A percentile compares a stretch with the other conserved stretches of the same genome.
phyloP scores from a whole-genome alignment of 1,140 invertebrate species.

The Bombyx mori region DNA sequence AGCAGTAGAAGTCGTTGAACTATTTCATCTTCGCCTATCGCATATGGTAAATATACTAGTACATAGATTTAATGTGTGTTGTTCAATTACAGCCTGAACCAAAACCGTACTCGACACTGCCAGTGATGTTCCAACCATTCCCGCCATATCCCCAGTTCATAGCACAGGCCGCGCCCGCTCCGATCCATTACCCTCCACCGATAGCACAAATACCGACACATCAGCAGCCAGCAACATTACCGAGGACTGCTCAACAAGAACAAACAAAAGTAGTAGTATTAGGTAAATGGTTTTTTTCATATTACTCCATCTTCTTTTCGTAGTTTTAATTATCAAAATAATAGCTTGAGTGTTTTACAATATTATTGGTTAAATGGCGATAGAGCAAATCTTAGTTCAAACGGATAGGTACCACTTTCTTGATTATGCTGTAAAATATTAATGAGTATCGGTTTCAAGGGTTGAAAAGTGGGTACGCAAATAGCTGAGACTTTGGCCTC shows the following conservation, averaged over 20 bases:
- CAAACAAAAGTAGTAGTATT: conserved; percentile 55
- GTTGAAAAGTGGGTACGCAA: too few relatives aligned
- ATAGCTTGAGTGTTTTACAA: neutral
- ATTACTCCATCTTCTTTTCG: neutral
- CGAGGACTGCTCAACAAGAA: conserved; percentile 36
- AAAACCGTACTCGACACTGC: conserved; percentile 52
- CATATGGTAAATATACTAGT: too few relatives aligned
- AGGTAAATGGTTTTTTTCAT: conserved; percentile 24
- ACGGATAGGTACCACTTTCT: too few relatives aligned
- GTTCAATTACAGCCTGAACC: conserved; percentile 38
- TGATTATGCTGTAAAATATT: too few relatives aligned
- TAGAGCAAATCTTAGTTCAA: too few relatives aligned
- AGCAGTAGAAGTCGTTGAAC: too few relatives aligned
- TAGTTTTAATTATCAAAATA: conserved; percentile 1
- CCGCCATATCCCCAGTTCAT: conserved; percentile 52
- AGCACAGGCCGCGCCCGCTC: conserved; percentile 36
- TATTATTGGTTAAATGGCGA: neutral
- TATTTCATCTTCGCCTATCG: too few relatives aligned
- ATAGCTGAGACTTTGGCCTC: too few relatives aligned
- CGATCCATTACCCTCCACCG: conserved; percentile 52
- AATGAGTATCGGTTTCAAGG: too few relatives aligned
- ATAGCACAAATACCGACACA: conserved; percentile 33
- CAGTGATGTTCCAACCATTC: conserved; percentile 58
- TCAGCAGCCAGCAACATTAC: conserved; percentile 19
- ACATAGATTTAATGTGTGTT: too few relatives aligned